Evolutionary conservation across 2,797 vertebrate genomes (phyloP), one percentile per base, ranked within the genome.

Genomic region (Margarornis squamiger): DNA sequence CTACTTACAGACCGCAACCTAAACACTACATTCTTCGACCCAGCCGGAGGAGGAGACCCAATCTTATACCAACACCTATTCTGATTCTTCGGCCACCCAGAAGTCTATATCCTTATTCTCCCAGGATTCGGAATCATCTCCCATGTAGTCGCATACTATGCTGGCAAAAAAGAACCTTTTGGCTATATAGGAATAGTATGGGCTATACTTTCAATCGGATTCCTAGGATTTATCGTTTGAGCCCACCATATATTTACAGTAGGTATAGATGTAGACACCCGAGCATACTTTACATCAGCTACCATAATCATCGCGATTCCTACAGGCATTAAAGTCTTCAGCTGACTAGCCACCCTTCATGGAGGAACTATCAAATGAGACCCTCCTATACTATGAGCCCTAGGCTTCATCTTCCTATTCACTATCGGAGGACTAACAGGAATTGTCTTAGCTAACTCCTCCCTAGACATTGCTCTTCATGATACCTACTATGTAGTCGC

Each of bases 301-400:
- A 97, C 97, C 0, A 98, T 98, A 76, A 97, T 97, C 2, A 98
- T 98, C 1, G 95, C 96, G 0, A 97, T 97, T 0, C 97, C 97
- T 0, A 97, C 94, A 0, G 96, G 96, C 0, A 95, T 98, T 0
- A 97, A 98, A 88, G 95, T 98, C 0, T 97, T 98, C 0, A 98
- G 97, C 10, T 98, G 97, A 86, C 1, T 86, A 0, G 46, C 61
- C 0, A 85, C 66, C 0, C 12, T 97, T 0, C 88, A 98, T 0
- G 94, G 98, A 0, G 96, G 97, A 0, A 17, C 72, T 0, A 96
- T 97, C 0, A 98, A 97, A 91, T 98, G 97, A 72, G 87, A 97
- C 0, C 81, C 97, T 0, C 94, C 97, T 0, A 84, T 76, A 2
- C 11, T 89, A 1, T 98, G 97, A 2, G 96, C 93, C 0, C 7